phyloP scores from a whole-genome alignment of 2,113 vertebrate species.

The Mandrillus leucophaeus region DNA sequence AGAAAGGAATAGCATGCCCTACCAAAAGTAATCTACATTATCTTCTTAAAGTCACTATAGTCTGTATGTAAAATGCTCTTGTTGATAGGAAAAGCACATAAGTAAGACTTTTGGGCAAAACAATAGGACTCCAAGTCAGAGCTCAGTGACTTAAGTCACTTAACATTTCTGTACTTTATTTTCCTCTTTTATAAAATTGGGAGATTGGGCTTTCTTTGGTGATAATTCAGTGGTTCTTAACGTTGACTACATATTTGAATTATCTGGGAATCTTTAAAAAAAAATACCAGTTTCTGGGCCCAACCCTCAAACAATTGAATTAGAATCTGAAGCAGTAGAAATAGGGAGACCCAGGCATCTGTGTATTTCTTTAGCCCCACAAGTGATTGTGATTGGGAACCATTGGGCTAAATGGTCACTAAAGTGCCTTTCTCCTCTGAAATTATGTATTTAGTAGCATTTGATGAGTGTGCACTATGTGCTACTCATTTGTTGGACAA shows the following conservation, averaged over 20 bases:
- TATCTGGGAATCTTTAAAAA: neutral
- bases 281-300: neutral
- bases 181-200: neutral
- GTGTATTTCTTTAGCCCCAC: neutral
- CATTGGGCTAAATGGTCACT: neutral
- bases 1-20: neutral
- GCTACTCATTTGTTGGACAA: neutral
- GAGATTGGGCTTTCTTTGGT: neutral
- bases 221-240: neutral
- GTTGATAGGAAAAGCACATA: neutral
- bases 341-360: neutral
- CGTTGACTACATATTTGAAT: neutral
- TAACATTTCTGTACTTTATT: neutral
- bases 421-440: conserved; percentile 5
- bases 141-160: neutral
- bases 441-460: neutral
- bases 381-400: neutral
- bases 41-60: conserved; percentile 7
- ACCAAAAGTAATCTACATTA: neutral
- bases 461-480: neutral
- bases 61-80: neutral
- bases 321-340: neutral
- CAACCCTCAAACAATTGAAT: neutral
- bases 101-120: neutral
- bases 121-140: neutral